Conservation (phyloP, 2,113 vertebrate species). For the Phainopepla nitens region DNA sequence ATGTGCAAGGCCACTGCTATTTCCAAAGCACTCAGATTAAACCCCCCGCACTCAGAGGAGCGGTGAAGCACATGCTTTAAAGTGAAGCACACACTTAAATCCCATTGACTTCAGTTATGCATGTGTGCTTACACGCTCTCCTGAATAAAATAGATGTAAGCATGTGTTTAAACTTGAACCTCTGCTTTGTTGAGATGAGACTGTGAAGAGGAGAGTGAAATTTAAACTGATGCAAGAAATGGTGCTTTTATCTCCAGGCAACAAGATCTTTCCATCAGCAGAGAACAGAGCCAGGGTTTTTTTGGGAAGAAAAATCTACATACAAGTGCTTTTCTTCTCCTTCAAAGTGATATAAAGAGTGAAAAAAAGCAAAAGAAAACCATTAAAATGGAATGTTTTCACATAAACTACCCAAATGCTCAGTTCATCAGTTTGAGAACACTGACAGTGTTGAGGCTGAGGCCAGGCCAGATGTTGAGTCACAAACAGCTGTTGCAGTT, state of each 20-base stretch:
- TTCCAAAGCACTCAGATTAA: constrained; percentile 39
- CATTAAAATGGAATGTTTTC: background rate
- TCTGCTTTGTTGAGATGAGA: constrained; percentile 46
- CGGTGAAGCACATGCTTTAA: constrained; percentile 36
- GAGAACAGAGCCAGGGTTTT: background rate
- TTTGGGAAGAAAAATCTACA: background rate
- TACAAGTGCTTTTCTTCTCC: background rate
- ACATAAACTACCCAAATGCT: background rate
- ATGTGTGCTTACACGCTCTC: constrained; percentile 21
- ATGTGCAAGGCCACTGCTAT: constrained; percentile 40
- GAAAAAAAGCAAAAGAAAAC: background rate
- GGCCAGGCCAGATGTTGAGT: constrained; percentile 2
- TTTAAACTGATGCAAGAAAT: constrained; percentile 22
- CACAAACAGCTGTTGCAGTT: background rate
- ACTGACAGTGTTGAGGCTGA: background rate
- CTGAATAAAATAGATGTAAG: constrained; percentile 36
- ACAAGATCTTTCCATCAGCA: background rate
- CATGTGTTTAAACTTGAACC: constrained; percentile 62
- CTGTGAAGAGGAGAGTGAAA: constrained; percentile 42
- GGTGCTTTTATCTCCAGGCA: constrained; percentile 37
- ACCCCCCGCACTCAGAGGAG: constrained; percentile 3
- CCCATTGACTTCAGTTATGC: constrained; percentile 40
- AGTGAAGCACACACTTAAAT: constrained; percentile 55
- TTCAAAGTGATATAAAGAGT: background rate
- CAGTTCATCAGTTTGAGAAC: background rate